These are phyloP conservation scores for Caerostris extrusa DNA, from an alignment of 1,140 invertebrate species.

Conservation along the genomic window DNA sequence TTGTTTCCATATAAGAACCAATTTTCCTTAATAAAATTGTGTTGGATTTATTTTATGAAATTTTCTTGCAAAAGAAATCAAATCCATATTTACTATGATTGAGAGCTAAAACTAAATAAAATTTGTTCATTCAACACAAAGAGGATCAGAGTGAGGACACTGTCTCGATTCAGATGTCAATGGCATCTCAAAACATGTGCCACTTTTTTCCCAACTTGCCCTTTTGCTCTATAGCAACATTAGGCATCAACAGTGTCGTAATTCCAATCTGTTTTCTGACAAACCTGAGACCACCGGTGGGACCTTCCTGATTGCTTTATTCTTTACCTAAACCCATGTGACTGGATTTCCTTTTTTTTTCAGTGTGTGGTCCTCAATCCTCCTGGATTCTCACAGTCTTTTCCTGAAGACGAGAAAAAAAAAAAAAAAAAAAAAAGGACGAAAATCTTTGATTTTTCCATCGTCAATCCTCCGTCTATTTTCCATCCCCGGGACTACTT, in stretches of 20 bases:
- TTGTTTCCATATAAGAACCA: too few relatives aligned
- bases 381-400: not conserved
- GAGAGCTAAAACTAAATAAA: too few relatives aligned
- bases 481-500: not conserved
- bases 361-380: not conserved
- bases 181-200: not conserved
- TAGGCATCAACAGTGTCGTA: not conserved
- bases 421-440: not conserved
- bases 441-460: slow-evolving; percentile 7
- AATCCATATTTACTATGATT: too few relatives aligned
- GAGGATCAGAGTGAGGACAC: not conserved
- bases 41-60: too few relatives aligned
- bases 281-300: slow-evolving; percentile 39
- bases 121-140: too few relatives aligned
- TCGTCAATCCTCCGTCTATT: not conserved
- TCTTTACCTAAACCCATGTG: not conserved
- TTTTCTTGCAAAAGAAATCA: too few relatives aligned
- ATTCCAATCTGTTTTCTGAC: slow-evolving; percentile 42
- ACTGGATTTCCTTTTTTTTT: not conserved
- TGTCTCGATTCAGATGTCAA: slow-evolving; percentile 8
- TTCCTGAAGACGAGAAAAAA: not conserved
- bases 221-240: not conserved
- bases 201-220: not conserved
- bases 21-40: too few relatives aligned
- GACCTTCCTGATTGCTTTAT: slow-evolving; percentile 64